Evolutionary conservation across 2,113 vertebrate species (phyloP).

Genomic region (Oenanthe oenanthe): DNA sequence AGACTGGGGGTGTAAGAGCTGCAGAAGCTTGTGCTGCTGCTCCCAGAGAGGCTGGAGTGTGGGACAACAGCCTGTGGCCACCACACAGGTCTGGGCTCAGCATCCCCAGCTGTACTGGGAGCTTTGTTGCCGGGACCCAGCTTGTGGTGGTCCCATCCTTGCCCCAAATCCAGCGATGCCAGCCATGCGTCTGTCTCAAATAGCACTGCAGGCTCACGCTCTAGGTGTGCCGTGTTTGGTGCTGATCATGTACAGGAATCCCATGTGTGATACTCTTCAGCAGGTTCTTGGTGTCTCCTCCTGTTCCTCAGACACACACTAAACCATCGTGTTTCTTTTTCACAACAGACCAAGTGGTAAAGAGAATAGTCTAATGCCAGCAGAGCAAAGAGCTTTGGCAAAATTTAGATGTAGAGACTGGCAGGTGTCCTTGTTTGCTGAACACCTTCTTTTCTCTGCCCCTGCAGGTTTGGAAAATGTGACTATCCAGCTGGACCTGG

Average conservation of each 20-base stretch:
- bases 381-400: not conserved
- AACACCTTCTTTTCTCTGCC: not conserved
- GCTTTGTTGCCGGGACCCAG: not conserved
- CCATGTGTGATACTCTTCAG: not conserved
- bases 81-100: not conserved
- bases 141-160: not conserved
- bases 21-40: not conserved
- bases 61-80: not conserved
- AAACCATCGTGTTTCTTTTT: not conserved
- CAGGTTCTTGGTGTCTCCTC: not conserved
- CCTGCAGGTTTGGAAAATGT: conserved; percentile 90
- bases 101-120: not conserved
- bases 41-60: not conserved
- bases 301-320: rapidly evolving
- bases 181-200: rapidly evolving
- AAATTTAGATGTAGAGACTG: not conserved
- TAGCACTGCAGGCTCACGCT: rapidly evolving
- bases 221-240: rapidly evolving
- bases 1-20: not conserved
- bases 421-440: not conserved
- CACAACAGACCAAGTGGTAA: not conserved
- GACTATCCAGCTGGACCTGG: conserved; percentile 92
- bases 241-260: not conserved
- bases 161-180: too few species aligned
- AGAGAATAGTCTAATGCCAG: not conserved